Percentiles rank a stretch among this genome's conserved stretches.
phyloP scores from a whole-genome alignment of 30 jellyfish, hydroid and myxozoan genomes.

The Cassiopea andromeda region DNA sequence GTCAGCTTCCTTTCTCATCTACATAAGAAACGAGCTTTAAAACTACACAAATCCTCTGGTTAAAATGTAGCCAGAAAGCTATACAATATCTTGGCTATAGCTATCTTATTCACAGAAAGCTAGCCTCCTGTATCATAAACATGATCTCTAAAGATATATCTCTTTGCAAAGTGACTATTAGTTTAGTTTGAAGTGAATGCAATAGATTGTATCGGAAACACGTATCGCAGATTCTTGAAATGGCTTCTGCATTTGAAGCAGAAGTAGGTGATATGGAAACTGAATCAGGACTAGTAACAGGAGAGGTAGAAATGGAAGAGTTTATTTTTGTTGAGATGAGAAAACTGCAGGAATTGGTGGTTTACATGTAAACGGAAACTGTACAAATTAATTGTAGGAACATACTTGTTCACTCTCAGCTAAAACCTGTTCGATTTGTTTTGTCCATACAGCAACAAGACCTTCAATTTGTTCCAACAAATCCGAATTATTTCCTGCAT shows the following conservation, averaged over 20 bases:
- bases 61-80: too few species aligned
- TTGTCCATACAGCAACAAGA: conserved; percentile 82
- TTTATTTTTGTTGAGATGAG: neutral
- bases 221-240: too few species aligned
- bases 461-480: conserved; percentile 72
- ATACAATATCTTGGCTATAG: too few species aligned
- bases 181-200: too few species aligned
- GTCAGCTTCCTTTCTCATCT: conserved; percentile 93
- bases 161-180: too few species aligned
- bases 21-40: neutral
- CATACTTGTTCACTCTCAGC: conserved; percentile 90
- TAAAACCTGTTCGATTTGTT: conserved; percentile 86
- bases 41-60: too few species aligned
- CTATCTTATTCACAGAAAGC: too few species aligned
- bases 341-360: neutral
- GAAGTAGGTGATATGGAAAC: neutral
- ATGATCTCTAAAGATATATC: too few species aligned
- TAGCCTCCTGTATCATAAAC: too few species aligned
- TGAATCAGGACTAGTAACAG: neutral
- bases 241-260: neutral
- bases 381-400: neutral
- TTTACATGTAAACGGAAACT: neutral
- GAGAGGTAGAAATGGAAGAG: neutral
- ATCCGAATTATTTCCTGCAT: conserved; percentile 60
- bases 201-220: too few species aligned